Evolutionary conservation across 2,797 vertebrate species (phyloP).

Genomic region (Pseudochromis fuscus): DNA sequence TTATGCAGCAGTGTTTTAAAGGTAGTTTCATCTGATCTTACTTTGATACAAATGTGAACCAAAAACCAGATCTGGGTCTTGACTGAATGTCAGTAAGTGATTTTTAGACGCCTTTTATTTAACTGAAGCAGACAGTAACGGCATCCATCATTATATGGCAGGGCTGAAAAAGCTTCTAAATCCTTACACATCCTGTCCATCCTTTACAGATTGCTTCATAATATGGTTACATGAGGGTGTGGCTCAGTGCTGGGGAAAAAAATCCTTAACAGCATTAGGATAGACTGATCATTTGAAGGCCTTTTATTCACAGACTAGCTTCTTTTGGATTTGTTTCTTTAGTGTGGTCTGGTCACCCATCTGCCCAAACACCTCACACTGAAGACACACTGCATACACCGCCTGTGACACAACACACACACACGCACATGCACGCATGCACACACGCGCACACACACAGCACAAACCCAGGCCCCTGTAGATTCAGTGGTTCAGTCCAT

Average conservation of each 20-base stretch:
- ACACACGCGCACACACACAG: constrained; percentile 18
- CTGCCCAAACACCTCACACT: constrained; percentile 39
- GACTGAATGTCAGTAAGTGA: constrained; percentile 5
- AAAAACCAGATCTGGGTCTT: neutral
- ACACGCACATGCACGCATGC: constrained; percentile 32
- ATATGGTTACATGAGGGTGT: constrained; percentile 70
- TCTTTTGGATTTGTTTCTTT: constrained; percentile 43
- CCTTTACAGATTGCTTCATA: constrained; percentile 60
- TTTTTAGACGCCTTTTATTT: constrained; percentile 15
- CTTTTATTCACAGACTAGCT: constrained; percentile 27
- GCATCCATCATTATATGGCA: constrained; percentile 43
- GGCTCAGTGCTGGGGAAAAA: constrained; percentile 47
- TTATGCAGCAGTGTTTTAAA: neutral
- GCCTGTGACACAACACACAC: constrained; percentile 22
- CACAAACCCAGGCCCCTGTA: constrained; percentile 13
- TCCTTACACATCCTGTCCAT: constrained; percentile 56
- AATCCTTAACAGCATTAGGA: constrained; percentile 52
- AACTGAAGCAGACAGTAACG: constrained; percentile 33
- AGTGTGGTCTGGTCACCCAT: constrained; percentile 35
- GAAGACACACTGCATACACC: constrained; percentile 57
- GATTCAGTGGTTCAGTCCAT: constrained; percentile 14
- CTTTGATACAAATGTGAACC: neutral
- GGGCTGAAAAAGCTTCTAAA: constrained; percentile 57
- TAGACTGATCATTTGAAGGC: constrained; percentile 36
- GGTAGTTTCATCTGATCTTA: neutral